phyloP scores from a whole-genome alignment of 2,797 vertebrate genomes.

The Sebastes flavidus region DNA sequence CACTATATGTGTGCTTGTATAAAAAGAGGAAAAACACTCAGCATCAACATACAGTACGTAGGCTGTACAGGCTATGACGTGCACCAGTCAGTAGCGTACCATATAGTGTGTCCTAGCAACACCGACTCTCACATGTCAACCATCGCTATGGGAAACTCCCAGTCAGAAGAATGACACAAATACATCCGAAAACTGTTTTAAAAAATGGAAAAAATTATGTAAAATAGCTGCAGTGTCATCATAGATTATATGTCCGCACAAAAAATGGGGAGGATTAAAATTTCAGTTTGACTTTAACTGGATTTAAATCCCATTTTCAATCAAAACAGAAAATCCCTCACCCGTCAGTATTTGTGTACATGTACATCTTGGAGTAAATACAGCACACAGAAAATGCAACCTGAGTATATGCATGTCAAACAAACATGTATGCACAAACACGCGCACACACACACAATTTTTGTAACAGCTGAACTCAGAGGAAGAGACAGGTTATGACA shows the following conservation, averaged over 20 bases:
- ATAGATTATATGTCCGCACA: neutral
- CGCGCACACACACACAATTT: constrained; percentile 6
- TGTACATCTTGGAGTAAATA: constrained; percentile 4
- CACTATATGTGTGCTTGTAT: neutral
- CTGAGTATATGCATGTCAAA: constrained; percentile 43
- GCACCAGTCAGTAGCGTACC: neutral
- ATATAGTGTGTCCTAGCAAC: too few relatives aligned
- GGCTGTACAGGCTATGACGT: neutral
- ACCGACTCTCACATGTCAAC: neutral
- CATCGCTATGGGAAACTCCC: neutral
- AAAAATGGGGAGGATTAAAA: neutral
- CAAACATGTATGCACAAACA: constrained; percentile 14
- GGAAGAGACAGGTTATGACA: constrained; percentile 72
- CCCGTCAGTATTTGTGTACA: neutral
- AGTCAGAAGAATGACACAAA: neutral
- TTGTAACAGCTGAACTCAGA: constrained; percentile 55
- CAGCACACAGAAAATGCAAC: constrained; percentile 11
- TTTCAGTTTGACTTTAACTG: neutral
- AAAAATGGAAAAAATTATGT: neutral
- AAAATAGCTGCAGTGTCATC: neutral
- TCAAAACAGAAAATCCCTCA: neutral
- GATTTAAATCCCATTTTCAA: neutral
- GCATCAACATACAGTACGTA: neutral
- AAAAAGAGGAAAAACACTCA: neutral
- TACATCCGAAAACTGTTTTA: neutral